Conservation (phyloP, 1,140 invertebrate genomes). For the Colletes gigas region DNA sequence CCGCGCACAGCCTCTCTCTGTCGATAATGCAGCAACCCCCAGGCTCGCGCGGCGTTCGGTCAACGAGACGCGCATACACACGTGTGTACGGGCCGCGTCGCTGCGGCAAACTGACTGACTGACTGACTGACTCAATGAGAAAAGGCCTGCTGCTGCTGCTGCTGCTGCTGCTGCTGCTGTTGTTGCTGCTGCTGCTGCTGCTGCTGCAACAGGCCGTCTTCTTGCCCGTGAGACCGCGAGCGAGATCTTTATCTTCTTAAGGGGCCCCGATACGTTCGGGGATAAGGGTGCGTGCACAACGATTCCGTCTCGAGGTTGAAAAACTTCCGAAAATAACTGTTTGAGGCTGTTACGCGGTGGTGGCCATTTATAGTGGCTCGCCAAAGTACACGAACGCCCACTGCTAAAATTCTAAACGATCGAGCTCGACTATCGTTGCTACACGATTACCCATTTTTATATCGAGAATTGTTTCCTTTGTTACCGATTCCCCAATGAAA, state of each 20-base stretch:
- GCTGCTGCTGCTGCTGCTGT: constrained; percentile 42
- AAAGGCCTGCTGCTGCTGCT: constrained; percentile 61
- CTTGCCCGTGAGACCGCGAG: constrained; percentile 56
- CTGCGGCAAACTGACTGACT: constrained; percentile 78
- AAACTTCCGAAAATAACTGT: no score
- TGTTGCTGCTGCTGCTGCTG: constrained; percentile 21
- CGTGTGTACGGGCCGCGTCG: constrained; percentile 70
- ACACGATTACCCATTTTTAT: no score
- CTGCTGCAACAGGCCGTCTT: constrained; percentile 48
- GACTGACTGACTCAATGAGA: constrained; percentile 80
- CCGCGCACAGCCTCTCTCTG: constrained; percentile 16
- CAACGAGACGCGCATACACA: constrained; percentile 30
- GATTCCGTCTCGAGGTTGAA: background rate
- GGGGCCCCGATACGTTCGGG: constrained; percentile 64
- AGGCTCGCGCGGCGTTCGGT: background rate
- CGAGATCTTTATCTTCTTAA: constrained; percentile 68
- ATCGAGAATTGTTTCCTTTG: no score
- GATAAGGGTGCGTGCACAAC: constrained; percentile 72
- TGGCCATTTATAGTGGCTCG: no score
- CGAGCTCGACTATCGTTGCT: no score
- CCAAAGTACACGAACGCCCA: no score
- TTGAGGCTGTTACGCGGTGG: no score
- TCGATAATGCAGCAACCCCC: constrained; percentile 31
- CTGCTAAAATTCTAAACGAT: no score
- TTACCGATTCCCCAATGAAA: no score